Evolutionary conservation across 2,888 invertebrate genomes (phyloP).

Genomic region (Philhelius pedissequus): DNA sequence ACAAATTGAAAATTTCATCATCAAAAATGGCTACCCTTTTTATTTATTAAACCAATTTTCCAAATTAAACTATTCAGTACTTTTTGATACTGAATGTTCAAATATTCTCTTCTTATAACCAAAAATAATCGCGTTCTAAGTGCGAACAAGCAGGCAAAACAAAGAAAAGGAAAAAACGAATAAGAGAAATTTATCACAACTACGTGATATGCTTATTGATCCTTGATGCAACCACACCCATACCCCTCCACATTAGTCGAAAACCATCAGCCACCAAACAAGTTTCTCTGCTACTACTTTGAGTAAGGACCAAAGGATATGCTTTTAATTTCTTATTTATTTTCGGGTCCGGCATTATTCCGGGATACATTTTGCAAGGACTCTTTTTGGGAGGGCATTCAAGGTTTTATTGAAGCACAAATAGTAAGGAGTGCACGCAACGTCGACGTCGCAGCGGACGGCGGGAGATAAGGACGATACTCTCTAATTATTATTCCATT

Average conservation of each 20-base stretch:
- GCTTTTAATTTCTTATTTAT: constrained; percentile 67
- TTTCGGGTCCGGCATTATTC: constrained; percentile 52
- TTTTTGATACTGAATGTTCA: too few relatives aligned
- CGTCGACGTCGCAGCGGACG: background rate
- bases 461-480: background rate
- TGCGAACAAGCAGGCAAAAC: too few relatives aligned
- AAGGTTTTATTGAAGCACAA: background rate
- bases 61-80: too few relatives aligned
- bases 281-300: background rate
- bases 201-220: constrained; percentile 66
- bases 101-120: too few relatives aligned
- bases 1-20: too few relatives aligned
- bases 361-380: constrained; percentile 46
- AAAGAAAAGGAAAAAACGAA: constrained; percentile 24
- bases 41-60: too few relatives aligned
- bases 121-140: too few relatives aligned
- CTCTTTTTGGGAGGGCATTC: background rate
- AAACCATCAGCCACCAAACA: background rate
- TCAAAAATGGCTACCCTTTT: too few relatives aligned
- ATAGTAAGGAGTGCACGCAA: background rate
- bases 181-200: constrained; percentile 59
- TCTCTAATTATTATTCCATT: constrained; percentile 64
- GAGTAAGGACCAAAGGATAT: constrained; percentile 31
- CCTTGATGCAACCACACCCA: constrained; percentile 25
- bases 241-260: background rate